These are phyloP conservation scores for Sericinus montela DNA, from an alignment of 2,888 invertebrate genomes.

Conservation along the genomic window DNA sequence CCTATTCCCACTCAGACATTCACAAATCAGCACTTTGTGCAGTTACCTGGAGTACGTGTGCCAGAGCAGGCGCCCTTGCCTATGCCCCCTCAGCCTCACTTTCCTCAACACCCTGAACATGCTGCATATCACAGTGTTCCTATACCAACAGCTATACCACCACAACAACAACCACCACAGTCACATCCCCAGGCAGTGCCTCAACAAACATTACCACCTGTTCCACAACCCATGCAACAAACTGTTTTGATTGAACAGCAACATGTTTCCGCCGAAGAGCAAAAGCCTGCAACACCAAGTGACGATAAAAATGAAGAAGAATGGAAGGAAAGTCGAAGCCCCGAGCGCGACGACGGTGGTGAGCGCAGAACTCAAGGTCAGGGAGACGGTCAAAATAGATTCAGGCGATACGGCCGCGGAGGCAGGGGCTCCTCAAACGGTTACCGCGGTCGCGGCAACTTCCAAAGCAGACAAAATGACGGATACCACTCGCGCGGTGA, in stretches of 20 bases:
- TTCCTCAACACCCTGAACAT: slow-evolving; percentile 75
- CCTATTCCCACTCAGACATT: slow-evolving; percentile 90
- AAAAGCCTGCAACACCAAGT: slow-evolving; percentile 35
- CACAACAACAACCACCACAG: slow-evolving; percentile 41
- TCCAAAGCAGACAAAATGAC: slow-evolving; percentile 50
- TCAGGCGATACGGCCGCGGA: slow-evolving; percentile 54
- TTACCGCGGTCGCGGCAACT: slow-evolving; percentile 60
- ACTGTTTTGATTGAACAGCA: slow-evolving; percentile 28
- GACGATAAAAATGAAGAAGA: slow-evolving; percentile 50
- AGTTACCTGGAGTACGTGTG: slow-evolving; percentile 64
- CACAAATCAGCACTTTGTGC: slow-evolving; percentile 89
- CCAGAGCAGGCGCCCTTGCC: slow-evolving; percentile 78
- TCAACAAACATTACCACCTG: slow-evolving; percentile 29
- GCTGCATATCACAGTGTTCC: slow-evolving; percentile 68
- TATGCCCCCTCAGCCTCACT: slow-evolving; percentile 75
- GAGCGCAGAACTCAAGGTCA: slow-evolving; percentile 61
- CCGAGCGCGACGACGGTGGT: slow-evolving; percentile 51
- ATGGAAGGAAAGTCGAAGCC: slow-evolving; percentile 53
- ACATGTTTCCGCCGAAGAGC: slow-evolving; percentile 31
- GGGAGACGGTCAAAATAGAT: slow-evolving; percentile 62
- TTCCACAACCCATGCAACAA: slow-evolving; percentile 28
- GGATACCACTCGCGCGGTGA: slow-evolving; percentile 53
- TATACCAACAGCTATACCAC: slow-evolving; percentile 41
- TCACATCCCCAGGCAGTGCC: slow-evolving; percentile 33
- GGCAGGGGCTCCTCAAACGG: slow-evolving; percentile 64